phyloP scores from a whole-genome alignment of 2,113 vertebrate genomes.

The Pseudorasbora parva region DNA sequence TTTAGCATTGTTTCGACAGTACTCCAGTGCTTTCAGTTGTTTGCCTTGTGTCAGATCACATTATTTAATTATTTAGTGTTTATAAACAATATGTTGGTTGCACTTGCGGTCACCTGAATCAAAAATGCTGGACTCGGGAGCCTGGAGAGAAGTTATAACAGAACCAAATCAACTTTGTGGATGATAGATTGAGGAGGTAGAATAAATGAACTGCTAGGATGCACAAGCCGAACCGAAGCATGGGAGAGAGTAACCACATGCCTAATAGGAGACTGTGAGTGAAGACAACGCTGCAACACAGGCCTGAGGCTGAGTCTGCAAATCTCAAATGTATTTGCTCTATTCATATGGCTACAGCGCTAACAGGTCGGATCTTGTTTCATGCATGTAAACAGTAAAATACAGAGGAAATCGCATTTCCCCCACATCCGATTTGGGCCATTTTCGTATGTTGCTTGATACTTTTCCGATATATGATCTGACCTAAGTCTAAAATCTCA shows the following conservation, averaged over 20 bases:
- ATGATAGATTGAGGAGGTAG: constrained; percentile 31
- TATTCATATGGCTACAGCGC: neutral
- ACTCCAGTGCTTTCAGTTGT: no score
- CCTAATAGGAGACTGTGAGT: constrained; percentile 49
- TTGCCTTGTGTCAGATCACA: no score
- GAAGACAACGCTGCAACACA: constrained; percentile 8
- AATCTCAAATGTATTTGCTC: constrained; percentile 13
- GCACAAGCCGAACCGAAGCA: neutral
- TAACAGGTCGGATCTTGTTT: neutral
- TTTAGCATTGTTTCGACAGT: no score
- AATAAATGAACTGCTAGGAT: constrained; percentile 56
- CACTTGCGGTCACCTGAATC: constrained; percentile 45
- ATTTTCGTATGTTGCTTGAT: constrained; percentile 7
- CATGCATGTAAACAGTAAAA: neutral
- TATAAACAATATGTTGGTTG: neutral
- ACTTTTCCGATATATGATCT: neutral
- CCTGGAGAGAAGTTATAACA: constrained; percentile 41
- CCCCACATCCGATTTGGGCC: neutral
- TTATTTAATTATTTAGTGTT: no score
- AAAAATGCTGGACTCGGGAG: constrained; percentile 50
- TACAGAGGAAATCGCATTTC: neutral
- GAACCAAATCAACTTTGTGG: constrained; percentile 63
- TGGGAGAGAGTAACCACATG: constrained; percentile 34
- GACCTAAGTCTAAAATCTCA: neutral
- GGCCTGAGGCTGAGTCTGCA: constrained; percentile 23